Base-by-base conservation (phyloP, 2,888 invertebrate species). In the Oligia strigilis region DNA sequence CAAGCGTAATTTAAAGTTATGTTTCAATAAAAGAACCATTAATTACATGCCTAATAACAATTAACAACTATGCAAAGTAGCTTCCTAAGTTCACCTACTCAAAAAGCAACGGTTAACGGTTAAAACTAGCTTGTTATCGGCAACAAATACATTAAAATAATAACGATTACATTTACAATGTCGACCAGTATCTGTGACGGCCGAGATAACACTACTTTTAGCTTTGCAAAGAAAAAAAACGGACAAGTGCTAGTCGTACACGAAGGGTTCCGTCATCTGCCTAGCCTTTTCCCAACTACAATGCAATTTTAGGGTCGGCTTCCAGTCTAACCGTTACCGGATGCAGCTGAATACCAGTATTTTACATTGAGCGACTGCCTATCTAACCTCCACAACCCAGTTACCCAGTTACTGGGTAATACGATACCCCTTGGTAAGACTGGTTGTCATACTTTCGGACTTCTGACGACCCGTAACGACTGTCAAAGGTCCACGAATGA, bases 171-270 rank as follows among this genome's bases (percentile, higher is more conserved):
- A 82, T 79, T 81, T 73, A 80, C 77, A 78, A 77, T 52, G 78
- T 80, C 78, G 65, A 36, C 55, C 13, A 62, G 17, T 88, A 85
- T 88, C 88, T 87, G 74, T 87, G 80, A 80, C 84, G 74, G 71
- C 67, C 2, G 13, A 81, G 83, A 85, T 85, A 86, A 86, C 72
- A 60, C 66, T 13, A 73, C 69, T 73, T 77, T 67, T 69, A 78
- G 66, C 49, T 66, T 74, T 46, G 29, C 11, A 58, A 52, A 71
- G 23, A 65, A 71, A 73, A 75, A 29, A 70, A 14, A 17, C 13
- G 13, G 43, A 2, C 43, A 72, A 72, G n/a, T 29, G 72, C 13
- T 19, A 29, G 19, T 60, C 13, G 11, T 11, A 60, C 11, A 60
- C n/a, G n/a, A 60, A 60, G 11, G n/a, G 58, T 60, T 60, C n/a